Percentiles rank a stretch among this genome's conserved stretches.
Conservation (phyloP, 2,113 vertebrate species). For the Aegithalos caudatus region DNA sequence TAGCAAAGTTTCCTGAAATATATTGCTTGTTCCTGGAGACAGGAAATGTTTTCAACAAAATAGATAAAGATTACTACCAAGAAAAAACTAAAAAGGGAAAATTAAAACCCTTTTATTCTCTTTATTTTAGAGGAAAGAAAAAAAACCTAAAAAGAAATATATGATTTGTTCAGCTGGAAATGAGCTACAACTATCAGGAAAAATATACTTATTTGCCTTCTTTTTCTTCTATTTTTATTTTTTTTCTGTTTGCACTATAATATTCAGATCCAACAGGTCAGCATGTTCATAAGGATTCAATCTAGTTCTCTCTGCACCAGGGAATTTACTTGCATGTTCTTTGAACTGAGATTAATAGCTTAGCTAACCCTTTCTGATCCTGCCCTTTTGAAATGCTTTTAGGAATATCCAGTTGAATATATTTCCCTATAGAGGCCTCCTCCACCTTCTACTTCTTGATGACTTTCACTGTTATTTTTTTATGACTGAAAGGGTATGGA, state of each 20-base stretch:
- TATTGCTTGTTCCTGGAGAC: not conserved
- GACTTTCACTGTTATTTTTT: conserved; percentile 3
- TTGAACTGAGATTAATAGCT: conserved; percentile 60
- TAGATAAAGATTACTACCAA: not conserved
- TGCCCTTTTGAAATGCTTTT: conserved; percentile 60
- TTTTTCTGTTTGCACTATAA: not conserved
- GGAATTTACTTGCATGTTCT: conserved; percentile 26
- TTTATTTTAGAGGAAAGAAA: not conserved
- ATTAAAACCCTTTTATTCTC: not conserved
- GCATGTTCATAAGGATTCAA: conserved; percentile 50
- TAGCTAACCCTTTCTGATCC: conserved; percentile 59
- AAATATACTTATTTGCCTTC: not conserved
- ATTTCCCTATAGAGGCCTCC: not conserved
- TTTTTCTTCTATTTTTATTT: not conserved
- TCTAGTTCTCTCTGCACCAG: conserved; percentile 12
- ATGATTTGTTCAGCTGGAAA: not conserved
- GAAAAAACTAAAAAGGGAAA: not conserved
- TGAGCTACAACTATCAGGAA: not conserved
- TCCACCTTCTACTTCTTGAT: not conserved
- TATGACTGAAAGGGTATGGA: not conserved
- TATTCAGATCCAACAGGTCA: conserved; percentile 28
- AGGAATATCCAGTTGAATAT: conserved; percentile 30
- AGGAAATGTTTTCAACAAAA: not conserved
- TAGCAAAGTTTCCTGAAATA: not conserved
- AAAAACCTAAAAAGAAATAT: not conserved